Evolutionary conservation across 2,113 vertebrate genomes (phyloP).

Genomic region (Perca schrenkii): DNA sequence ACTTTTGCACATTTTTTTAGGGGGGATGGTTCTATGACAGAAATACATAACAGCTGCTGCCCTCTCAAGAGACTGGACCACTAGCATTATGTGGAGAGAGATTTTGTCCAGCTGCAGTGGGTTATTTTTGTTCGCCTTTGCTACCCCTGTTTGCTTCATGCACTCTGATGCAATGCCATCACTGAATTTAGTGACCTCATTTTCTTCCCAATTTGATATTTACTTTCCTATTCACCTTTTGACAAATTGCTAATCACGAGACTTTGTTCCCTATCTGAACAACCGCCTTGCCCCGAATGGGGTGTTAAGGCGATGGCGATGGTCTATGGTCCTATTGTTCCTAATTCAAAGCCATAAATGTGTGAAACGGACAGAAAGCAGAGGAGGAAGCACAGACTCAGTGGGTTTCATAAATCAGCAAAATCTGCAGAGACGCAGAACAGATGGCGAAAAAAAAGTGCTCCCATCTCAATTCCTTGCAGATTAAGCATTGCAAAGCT

Average conservation of each 20-base stretch:
- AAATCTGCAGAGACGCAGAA: slow-evolving; percentile 77
- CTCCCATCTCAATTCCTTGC: slow-evolving; percentile 68
- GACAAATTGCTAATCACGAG: slow-evolving; percentile 56
- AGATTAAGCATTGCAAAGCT: slow-evolving; percentile 73
- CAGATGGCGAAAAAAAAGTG: slow-evolving; percentile 78
- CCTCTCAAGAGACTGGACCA: slow-evolving; percentile 74
- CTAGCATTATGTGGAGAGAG: slow-evolving; percentile 60
- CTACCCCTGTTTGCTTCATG: slow-evolving; percentile 43
- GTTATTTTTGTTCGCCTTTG: slow-evolving; percentile 77
- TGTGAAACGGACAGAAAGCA: slow-evolving; percentile 61
- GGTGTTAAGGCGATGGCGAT: slow-evolving; percentile 54
- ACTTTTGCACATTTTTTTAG: slow-evolving; percentile 37
- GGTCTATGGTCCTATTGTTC: slow-evolving; percentile 63
- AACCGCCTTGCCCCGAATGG: slow-evolving; percentile 47
- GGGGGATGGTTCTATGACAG: slow-evolving; percentile 43
- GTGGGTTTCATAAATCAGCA: slow-evolving; percentile 80
- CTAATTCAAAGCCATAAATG: slow-evolving; percentile 79
- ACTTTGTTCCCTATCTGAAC: slow-evolving; percentile 50
- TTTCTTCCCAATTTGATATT: slow-evolving; percentile 71
- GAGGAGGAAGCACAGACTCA: slow-evolving; percentile 46
- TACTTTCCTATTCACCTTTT: slow-evolving; percentile 60
- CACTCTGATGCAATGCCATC: slow-evolving; percentile 64
- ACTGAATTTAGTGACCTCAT: slow-evolving; percentile 77
- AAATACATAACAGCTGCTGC: slow-evolving; percentile 80
- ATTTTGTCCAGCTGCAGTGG: slow-evolving; percentile 74